Evolutionary conservation across 2,113 vertebrate genomes (phyloP).

Genomic region (Micromys minutus): DNA sequence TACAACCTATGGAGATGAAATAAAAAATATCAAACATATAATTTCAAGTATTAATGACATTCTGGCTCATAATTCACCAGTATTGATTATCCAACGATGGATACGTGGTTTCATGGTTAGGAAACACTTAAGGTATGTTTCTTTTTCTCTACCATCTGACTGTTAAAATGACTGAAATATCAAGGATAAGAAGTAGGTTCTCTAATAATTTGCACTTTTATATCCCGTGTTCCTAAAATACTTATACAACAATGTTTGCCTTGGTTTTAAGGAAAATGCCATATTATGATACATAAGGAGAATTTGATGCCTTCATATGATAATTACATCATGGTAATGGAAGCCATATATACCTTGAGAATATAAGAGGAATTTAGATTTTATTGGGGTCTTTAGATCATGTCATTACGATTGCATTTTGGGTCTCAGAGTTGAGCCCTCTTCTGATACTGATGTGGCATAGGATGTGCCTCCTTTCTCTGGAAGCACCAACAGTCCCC

Average conservation of each 20-base stretch:
- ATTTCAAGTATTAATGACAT: constrained; percentile 85
- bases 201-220: not conserved
- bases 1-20: constrained; percentile 79
- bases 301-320: not conserved
- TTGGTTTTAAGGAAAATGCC: not conserved
- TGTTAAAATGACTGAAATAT: constrained; percentile 6
- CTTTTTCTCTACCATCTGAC: constrained; percentile 35
- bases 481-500: not conserved
- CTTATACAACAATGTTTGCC: not conserved
- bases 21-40: constrained; percentile 74
- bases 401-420: not conserved
- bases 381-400: constrained; percentile 6
- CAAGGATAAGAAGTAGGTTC: not conserved
- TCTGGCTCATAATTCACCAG: constrained; percentile 84
- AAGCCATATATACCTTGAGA: not conserved
- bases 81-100: constrained; percentile 87
- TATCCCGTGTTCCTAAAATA: not conserved
- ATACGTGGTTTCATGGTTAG: constrained; percentile 85
- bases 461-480: not conserved
- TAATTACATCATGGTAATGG: not conserved
- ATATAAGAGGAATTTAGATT: not conserved
- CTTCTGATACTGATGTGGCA: not conserved
- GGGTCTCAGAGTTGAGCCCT: not conserved
- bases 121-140: constrained; percentile 83
- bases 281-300: not conserved